These are phyloP conservation scores for Hylaea fasciaria DNA, from an alignment of 2,888 invertebrate species.

Conservation along the genomic window DNA sequence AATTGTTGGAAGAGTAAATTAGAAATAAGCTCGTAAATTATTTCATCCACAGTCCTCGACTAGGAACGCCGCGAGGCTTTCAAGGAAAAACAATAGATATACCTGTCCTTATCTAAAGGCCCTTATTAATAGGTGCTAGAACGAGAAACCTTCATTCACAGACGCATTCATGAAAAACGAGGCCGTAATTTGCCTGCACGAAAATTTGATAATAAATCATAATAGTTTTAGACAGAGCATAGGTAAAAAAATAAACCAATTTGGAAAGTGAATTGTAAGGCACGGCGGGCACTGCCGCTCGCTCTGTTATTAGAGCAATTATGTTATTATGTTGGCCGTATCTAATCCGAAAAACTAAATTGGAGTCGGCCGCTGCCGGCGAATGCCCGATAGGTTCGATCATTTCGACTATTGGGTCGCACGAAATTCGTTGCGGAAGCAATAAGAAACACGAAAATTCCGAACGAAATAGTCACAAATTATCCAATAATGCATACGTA, in stretches of 20 bases:
- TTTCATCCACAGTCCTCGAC: constrained; percentile 66
- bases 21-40: constrained; percentile 78
- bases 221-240: constrained; percentile 82
- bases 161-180: constrained; percentile 69
- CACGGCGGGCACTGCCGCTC: constrained; percentile 74
- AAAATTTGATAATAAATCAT: constrained; percentile 85
- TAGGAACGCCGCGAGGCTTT: constrained; percentile 70
- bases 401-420: constrained; percentile 82
- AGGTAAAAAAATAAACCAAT: constrained; percentile 83
- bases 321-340: constrained; percentile 85
- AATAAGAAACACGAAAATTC: constrained; percentile 83
- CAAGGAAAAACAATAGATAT: constrained; percentile 72
- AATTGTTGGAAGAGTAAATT: constrained; percentile 79
- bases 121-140: constrained; percentile 53
- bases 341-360: constrained; percentile 85
- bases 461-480: constrained; percentile 71
- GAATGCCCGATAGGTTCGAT: constrained; percentile 82
- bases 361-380: constrained; percentile 83
- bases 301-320: constrained; percentile 84
- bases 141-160: constrained; percentile 57
- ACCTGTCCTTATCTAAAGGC: constrained; percentile 64
- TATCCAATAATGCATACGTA: constrained; percentile 60
- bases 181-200: constrained; percentile 83
- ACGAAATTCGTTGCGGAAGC: constrained; percentile 85
- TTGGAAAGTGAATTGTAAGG: constrained; percentile 83